Evolutionary conservation across 2,888 invertebrate species (phyloP), one percentile per base, ranked within the genome.

Genomic region (Hyppa rectilinea): DNA sequence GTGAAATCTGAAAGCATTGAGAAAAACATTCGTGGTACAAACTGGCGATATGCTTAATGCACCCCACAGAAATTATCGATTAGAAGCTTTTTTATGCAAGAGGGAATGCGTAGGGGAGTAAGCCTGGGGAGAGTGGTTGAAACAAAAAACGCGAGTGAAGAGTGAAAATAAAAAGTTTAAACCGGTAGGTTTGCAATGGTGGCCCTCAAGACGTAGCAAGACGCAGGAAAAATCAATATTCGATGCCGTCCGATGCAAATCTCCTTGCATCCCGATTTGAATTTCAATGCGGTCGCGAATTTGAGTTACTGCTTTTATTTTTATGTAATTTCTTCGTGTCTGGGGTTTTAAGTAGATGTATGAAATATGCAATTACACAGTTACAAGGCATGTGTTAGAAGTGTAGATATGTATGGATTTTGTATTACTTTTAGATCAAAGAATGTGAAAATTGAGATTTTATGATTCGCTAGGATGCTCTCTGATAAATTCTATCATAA

Each of bases 51-150:
- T 96, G 95, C 95, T 95, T 96, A 96, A 96, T 96, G 96, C 96
- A 95, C 96, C 95, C 96, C 96, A 96, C 95, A 96, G 94, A 96
- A 96, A 96, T 96, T 96, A 96, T 96, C 96, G 96, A 96, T 96
- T 96, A 96, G 95, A 94, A 94, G 95, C 96, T 96, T 96, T 96
- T 96, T 96, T 96, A 96, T 96, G 96, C 96, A 96, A 96, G 96
- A 96, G 96, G 95, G 95, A 93, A 86, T 93, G 89, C 92, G 91
- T 92, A 90, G 93, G 96, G 95, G 95, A 91, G 91, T 87, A 87
- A 85, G 87, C 91, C 91, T 87, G 90, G 89, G 95, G 95, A 92
- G 95, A 92, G 93, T 92, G 94, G 95, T 92, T 95, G 96, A 96
- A 96, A 96, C 96, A 96, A 96, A 96, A 96, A 96, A 95, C 94